These are phyloP conservation scores for Ectemnius cavifrons DNA, from an alignment of 2,888 invertebrate species.

Conservation along the genomic window DNA sequence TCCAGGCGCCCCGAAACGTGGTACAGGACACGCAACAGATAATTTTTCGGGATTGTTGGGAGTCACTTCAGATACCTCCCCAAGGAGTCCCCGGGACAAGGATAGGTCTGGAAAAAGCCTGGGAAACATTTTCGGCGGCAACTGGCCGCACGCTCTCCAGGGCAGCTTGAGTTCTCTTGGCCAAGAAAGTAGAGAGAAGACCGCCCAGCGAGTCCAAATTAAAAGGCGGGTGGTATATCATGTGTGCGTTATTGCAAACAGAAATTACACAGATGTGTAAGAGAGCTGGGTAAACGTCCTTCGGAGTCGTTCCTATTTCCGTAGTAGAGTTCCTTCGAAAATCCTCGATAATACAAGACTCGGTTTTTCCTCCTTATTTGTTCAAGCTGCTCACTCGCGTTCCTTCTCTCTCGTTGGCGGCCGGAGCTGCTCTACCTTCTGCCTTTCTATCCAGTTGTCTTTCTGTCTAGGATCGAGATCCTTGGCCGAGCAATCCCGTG, in stretches of 20 bases:
- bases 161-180: background rate
- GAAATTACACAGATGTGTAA: conserved; percentile 11
- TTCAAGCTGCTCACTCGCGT: conserved; percentile 17
- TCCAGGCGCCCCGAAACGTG: conserved; percentile 61
- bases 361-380: conserved; percentile 49
- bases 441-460: conserved; percentile 9
- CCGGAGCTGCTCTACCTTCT: background rate
- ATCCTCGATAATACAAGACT: conserved; percentile 42
- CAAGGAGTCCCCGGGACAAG: conserved; percentile 23
- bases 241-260: conserved; percentile 30
- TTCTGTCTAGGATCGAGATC: conserved; percentile 54
- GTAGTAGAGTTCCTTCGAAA: conserved; percentile 9
- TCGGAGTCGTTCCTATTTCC: background rate
- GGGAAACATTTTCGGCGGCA: conserved; percentile 63
- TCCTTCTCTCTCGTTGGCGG: conserved; percentile 16
- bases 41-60: conserved; percentile 69
- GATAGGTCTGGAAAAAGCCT: conserved; percentile 40
- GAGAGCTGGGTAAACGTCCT: conserved; percentile 20
- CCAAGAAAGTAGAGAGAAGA: conserved; percentile 25
- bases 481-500: conserved; percentile 53
- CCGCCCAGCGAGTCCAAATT: conserved; percentile 46
- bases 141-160: conserved; percentile 2
- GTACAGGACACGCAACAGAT: conserved; percentile 57
- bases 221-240: conserved; percentile 52
- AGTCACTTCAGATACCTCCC: conserved; percentile 64